Percentiles rank a stretch among this genome's conserved stretches.
Conservation (phyloP, 2,888 invertebrate species). For the Venustoraphidia nigricollis region DNA sequence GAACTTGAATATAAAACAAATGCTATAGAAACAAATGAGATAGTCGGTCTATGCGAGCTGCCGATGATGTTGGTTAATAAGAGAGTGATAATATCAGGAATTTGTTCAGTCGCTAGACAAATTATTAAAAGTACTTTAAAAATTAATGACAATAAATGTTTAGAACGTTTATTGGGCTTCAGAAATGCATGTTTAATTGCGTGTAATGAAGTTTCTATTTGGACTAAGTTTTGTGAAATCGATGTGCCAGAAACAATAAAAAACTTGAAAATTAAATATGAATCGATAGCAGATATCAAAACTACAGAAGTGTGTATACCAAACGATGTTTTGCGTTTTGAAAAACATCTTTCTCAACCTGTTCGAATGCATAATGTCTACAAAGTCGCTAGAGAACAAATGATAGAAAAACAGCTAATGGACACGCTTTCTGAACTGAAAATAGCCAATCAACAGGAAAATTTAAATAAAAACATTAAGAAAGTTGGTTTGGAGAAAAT, state of each 20-base stretch:
- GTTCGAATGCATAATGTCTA: constrained; percentile 74
- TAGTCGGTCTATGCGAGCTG: constrained; percentile 33
- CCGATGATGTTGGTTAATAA: constrained; percentile 45
- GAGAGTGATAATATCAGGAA: constrained; percentile 52
- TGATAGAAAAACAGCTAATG: constrained; percentile 21
- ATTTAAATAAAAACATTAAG: constrained; percentile 15
- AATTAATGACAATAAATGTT: constrained; percentile 20
- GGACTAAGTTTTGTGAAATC: constrained; percentile 87
- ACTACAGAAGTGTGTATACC: constrained; percentile 34
- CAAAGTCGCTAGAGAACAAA: constrained; percentile 47
- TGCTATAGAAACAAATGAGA: constrained; percentile 18
- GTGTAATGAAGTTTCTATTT: constrained; percentile 70
- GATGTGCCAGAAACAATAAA: constrained; percentile 51
- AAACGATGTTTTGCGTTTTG: constrained; percentile 57
- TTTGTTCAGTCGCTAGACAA: constrained; percentile 56
- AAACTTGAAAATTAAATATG: constrained; percentile 21
- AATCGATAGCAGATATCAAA: constrained; percentile 13
- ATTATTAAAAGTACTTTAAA: constrained; percentile 31
- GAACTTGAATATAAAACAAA: constrained; percentile 9
- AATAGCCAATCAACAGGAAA: constrained; percentile 11
- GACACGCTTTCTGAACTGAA: constrained; percentile 6
- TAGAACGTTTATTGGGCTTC: constrained; percentile 54
- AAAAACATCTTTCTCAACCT: constrained; percentile 71
- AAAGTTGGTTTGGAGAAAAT: constrained; percentile 12
- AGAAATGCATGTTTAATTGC: constrained; percentile 65